Conservation (phyloP, 1,140 invertebrate genomes). For the Conus ventricosus region DNA sequence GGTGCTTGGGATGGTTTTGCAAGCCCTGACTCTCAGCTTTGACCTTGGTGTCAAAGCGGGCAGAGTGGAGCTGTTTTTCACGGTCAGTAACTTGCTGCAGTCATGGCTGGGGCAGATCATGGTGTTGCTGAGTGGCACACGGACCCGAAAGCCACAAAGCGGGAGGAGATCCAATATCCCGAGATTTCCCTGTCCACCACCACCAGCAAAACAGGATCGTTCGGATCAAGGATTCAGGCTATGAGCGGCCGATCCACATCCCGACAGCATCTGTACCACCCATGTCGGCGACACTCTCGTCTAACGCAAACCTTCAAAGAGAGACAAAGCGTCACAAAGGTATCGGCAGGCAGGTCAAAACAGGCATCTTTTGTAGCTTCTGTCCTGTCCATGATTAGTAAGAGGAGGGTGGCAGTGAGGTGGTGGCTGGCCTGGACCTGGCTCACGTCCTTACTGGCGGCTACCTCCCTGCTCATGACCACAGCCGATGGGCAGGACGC, state of each 20-base stretch:
- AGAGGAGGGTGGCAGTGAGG: neutral
- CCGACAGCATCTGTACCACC: neutral
- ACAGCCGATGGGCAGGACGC: neutral
- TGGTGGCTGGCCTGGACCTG: slow-evolving; percentile 34
- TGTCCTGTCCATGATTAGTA: neutral
- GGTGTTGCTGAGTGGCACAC: neutral
- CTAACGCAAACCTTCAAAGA: neutral
- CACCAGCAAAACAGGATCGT: neutral
- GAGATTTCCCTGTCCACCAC: neutral
- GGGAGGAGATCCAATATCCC: neutral
- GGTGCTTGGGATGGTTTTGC: slow-evolving; percentile 13
- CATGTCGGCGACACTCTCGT: neutral
- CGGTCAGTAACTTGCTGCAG: neutral
- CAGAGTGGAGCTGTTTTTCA: slow-evolving; percentile 10
- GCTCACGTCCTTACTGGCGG: slow-evolving; percentile 9
- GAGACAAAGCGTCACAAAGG: neutral
- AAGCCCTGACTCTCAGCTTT: slow-evolving; percentile 11
- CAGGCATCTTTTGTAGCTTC: neutral
- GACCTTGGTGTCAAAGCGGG: slow-evolving; percentile 12
- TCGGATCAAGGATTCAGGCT: neutral
- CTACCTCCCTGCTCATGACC: neutral
- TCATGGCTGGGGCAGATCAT: slow-evolving; percentile 31
- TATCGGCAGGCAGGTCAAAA: neutral
- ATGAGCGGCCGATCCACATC: neutral
- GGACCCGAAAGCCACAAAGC: neutral